Evolutionary conservation across 1,140 invertebrate species (phyloP), one percentile per base, ranked within the genome.

Genomic region (Hesperophylax magnus): DNA sequence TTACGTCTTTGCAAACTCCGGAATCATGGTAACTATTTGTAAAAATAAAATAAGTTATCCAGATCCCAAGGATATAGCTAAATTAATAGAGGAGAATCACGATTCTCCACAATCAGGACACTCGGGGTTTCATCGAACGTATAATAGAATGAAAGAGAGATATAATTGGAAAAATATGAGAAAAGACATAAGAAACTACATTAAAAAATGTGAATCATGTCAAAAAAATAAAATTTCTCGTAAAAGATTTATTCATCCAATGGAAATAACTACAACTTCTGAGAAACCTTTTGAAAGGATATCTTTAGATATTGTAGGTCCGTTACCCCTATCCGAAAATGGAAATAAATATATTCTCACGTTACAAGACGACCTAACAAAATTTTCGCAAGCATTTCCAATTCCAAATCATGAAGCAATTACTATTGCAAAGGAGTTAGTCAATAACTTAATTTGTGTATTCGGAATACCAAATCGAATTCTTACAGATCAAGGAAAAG

Each of bases 151-250:
- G n/a, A n/a, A n/a, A n/a, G n/a, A n/a, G n/a, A n/a, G n/a, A n/a
- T n/a, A n/a, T n/a, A n/a, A n/a, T n/a, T n/a, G n/a, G n/a, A n/a
- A n/a, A n/a, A n/a, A n/a, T n/a, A n/a, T n/a, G n/a, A n/a, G n/a
- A n/a, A n/a, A n/a, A n/a, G n/a, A n/a, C n/a, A n/a, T n/a, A n/a
- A n/a, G n/a, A n/a, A n/a, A n/a, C n/a, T n/a, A n/a, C n/a, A n/a
- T n/a, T n/a, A n/a, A n/a, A n/a, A n/a, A n/a, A n/a, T n/a, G 61
- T 34, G 27, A 65, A 31, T 65, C 61, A 15, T 65, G 61, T 65
- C 61, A 65, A 65, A 65, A 63, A 31, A 65, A 65, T 65, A 31
- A 65, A 65, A 24, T 65, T 1, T 22, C 24, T 9, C 1, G 61
- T 0, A 65, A 65, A 27, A 24, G 14, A 65, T 6, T 15, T 65